Evolutionary conservation across 2,797 vertebrate genomes (phyloP).

Genomic region (Hirundo rustica): DNA sequence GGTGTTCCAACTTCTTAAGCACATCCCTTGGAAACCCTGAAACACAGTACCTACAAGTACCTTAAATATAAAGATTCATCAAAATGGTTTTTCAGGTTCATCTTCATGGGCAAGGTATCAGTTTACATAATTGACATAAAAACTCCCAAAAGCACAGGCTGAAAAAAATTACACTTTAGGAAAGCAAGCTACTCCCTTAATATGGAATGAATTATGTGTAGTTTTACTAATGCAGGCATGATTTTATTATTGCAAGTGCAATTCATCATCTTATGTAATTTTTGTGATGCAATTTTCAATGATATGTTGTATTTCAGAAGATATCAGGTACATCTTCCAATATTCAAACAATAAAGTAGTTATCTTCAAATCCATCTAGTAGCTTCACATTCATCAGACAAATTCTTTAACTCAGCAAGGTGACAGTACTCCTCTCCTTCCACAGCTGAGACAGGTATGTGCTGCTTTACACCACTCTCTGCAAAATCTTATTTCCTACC

Average conservation of each 20-base stretch:
- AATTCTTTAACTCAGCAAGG: background rate
- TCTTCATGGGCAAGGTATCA: background rate
- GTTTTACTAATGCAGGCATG: background rate
- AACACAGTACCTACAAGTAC: background rate
- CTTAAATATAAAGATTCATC: background rate
- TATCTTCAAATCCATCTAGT: background rate
- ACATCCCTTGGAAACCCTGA: background rate
- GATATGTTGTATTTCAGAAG: background rate
- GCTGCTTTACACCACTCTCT: background rate
- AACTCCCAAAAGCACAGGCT: background rate
- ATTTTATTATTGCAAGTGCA: background rate
- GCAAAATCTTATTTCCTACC: background rate
- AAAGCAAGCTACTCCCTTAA: background rate
- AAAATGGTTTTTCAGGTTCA: background rate
- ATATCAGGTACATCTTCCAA: background rate
- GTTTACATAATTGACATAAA: background rate
- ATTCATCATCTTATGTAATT: background rate
- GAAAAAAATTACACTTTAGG: background rate
- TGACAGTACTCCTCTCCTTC: background rate
- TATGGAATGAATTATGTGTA: background rate
- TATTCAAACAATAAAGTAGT: background rate
- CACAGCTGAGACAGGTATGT: background rate
- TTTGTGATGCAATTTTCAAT: background rate
- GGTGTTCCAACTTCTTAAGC: background rate
- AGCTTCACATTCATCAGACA: background rate